Evolutionary conservation across 2,797 vertebrate species (phyloP), one percentile per base, ranked within the genome.

Genomic region (Centroberyx gerrardi): DNA sequence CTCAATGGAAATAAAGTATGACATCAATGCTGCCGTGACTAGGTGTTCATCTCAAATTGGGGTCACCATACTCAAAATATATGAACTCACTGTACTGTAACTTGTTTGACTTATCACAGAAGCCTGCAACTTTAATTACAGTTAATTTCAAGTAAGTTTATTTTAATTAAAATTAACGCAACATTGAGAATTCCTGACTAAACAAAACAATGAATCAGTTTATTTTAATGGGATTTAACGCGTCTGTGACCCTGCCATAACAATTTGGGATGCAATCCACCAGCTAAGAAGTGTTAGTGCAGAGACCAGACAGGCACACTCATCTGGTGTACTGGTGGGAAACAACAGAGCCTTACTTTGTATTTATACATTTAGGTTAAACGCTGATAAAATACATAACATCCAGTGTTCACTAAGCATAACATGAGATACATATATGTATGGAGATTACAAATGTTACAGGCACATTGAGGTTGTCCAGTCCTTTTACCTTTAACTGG

Each of bases 41-140:
- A 8, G 1, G 2, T 28, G 12, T 40, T 73, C 4, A 62, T 56
- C 9, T 56, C 54, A 48, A 17, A 49, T 42, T 46, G 62, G 53
- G 55, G 62, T 78, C 42, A 64, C 3, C 0, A 33, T 51, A 49
- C 42, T 27, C 49, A 54, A 74, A 40, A 53, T 46, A 46, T 46
- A 46, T 46, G 0, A 68, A n/a, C 48, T 12, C n/a, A 1, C 42
- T 69, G 2, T 1, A 10, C n/a, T 27, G 51, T 56, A 49, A 56
- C 15, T 31, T 5, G 28, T 83, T 71, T 55, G 69, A 64, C 68
- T 74, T 36, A 13, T 77, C 48, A 51, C 6, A 12, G 38, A 29
- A 53, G 48, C 49, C 56, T 65, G 74, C 49, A 68, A 60, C 44
- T 86, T 71, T 71, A 82, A 74, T 78, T 74, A 62, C 28, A 68